Percentiles rank a stretch among this genome's conserved stretches.
phyloP scores from a whole-genome alignment of 2,113 vertebrate genomes.

The Forbesichthys agassizii region DNA sequence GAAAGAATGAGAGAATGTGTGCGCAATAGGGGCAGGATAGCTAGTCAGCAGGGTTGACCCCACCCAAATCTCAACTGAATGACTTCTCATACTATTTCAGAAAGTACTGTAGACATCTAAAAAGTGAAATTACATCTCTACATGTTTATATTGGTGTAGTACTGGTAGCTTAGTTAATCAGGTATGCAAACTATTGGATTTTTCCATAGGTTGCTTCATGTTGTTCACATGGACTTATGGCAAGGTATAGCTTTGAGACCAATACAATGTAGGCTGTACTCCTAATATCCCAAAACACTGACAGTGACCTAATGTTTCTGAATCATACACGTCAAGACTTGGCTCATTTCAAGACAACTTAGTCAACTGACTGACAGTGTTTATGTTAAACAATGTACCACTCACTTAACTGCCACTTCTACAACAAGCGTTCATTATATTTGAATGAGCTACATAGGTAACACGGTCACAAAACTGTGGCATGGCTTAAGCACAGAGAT shows the following conservation, averaged over 20 bases:
- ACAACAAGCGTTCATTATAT: slow-evolving; percentile 53
- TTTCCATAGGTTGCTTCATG: too few species aligned
- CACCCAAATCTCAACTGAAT: too few species aligned
- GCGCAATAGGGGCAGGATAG: too few species aligned
- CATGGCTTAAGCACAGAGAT: background rate
- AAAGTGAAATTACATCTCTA: too few species aligned
- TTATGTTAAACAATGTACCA: slow-evolving; percentile 48
- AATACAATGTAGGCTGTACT: background rate
- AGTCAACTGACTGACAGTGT: slow-evolving; percentile 25
- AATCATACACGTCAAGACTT: slow-evolving; percentile 1
- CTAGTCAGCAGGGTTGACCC: too few species aligned
- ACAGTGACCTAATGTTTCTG: slow-evolving; percentile 6
- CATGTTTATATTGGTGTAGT: too few species aligned
- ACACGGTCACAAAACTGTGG: slow-evolving; percentile 31
- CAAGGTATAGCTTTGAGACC: background rate
- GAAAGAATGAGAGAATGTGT: background rate
- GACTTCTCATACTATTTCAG: too few species aligned
- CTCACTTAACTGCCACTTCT: slow-evolving; percentile 31
- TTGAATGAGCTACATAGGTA: slow-evolving; percentile 46
- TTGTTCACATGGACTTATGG: too few species aligned
- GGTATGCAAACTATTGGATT: too few species aligned
- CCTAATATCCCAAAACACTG: background rate
- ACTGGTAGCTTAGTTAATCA: too few species aligned
- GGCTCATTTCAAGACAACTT: background rate
- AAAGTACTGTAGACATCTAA: too few species aligned